Percentiles rank a stretch among this genome's conserved stretches.
Conservation (phyloP, 2,113 vertebrate species). For the Arothron firmamentum region DNA sequence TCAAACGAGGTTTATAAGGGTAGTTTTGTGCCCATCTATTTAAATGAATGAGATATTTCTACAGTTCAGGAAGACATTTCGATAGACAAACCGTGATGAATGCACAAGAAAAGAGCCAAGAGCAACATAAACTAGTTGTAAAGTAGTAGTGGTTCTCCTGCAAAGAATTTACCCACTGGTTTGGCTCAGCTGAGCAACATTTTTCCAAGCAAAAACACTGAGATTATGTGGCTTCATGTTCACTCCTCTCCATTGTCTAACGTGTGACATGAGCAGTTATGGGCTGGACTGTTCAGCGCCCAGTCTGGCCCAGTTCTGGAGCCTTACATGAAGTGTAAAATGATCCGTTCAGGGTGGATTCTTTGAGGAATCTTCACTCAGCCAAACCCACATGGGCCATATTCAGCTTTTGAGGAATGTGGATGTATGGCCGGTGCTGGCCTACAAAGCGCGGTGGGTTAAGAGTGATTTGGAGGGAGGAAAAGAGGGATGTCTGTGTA, state of each 20-base stretch:
- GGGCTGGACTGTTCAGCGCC: conserved; percentile 13
- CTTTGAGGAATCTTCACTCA: conserved; percentile 66
- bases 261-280: conserved; percentile 20
- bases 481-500: conserved; percentile 67
- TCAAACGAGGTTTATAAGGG: no score
- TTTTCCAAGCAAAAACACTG: conserved; percentile 56
- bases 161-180: conserved; percentile 23
- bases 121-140: conserved; percentile 28
- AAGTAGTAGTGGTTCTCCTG: conserved; percentile 37
- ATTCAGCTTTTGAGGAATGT: conserved; percentile 63
- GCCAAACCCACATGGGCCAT: conserved; percentile 64
- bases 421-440: conserved; percentile 48
- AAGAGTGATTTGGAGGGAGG: conserved; percentile 40
- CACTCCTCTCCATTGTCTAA: conserved; percentile 39
- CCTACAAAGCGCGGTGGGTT: conserved; percentile 52
- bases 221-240: conserved; percentile 27
- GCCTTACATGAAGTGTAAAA: conserved; percentile 48
- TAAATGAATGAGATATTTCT: no score
- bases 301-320: conserved; percentile 3
- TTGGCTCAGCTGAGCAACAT: conserved; percentile 36
- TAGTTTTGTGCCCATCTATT: no score
- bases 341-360: conserved; percentile 61
- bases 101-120: conserved; percentile 18
- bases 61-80: conserved; percentile 17
- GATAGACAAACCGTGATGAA: conserved; percentile 20